Evolutionary conservation across 2,888 invertebrate genomes (phyloP), one percentile per base, ranked within the genome.

Genomic region (Meiosimyza decipiens): DNA sequence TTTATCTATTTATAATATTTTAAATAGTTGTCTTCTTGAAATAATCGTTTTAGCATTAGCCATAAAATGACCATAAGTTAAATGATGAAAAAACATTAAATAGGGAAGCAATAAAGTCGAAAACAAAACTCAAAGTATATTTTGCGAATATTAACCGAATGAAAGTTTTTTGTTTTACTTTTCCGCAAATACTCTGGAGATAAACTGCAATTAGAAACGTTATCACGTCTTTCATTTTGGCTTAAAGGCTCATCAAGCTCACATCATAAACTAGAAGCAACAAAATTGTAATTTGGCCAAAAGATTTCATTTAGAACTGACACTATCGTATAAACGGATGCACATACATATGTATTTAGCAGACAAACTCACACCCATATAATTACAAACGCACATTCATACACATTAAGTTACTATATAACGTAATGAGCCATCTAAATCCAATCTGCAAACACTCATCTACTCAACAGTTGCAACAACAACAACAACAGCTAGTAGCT

Each of bases 191-290:
- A 40, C 40, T 40, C 9, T 40, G 40, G 40, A 18, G 49, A 40
- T 47, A 15, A 16, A 47, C 13, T 55, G 62, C 50, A 49, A 51
- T 72, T 71, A 47, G 73, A 71, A 73, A 71, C 63, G 63, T 75
- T 71, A 83, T 82, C 82, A 82, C 83, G 82, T 81, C 80, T 80
- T 83, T 82, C 82, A 83, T 82, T 82, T 83, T 79, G 80, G 82
- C 82, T 82, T 80, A 82, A 83, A 82, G 82, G 82, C 83, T 83
- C 82, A 83, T 80, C 81, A 82, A 81, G 78, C 81, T 75, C 81
- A 80, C 80, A 82, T 80, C 82, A 82, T 82, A 82, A 82, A 82
- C 69, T 74, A 74, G 76, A 40, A 77, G 40, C 40, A 54, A 68
- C 40, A 51, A 47, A 57, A 69, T 69, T 69, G 73, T 63, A 64